Evolutionary conservation across 2,797 vertebrate species (phyloP).

Genomic region (Chiroxiphia lanceolata): DNA sequence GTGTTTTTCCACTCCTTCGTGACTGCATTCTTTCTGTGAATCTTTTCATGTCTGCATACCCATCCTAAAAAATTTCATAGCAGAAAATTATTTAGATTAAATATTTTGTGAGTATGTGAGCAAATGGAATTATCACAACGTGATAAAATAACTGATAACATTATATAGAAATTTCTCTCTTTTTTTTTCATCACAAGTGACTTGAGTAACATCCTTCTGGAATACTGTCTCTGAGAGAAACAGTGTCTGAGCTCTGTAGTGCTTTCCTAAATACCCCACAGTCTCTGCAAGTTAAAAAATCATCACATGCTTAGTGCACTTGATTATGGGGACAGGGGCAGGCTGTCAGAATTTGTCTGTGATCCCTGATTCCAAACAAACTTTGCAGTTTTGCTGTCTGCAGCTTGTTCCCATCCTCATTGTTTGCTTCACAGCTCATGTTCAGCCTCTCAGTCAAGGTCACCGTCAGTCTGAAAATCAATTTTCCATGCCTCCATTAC

Average conservation of each 20-base stretch:
- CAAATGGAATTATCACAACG: background rate
- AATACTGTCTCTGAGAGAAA: background rate
- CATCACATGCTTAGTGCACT: background rate
- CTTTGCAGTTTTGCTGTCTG: slow-evolving; percentile 4
- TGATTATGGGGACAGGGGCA: background rate
- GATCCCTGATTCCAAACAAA: background rate
- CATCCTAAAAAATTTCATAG: background rate
- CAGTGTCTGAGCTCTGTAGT: background rate
- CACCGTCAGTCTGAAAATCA: slow-evolving; percentile 40
- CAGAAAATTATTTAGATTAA: background rate
- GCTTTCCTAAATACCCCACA: background rate
- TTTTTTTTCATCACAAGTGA: background rate
- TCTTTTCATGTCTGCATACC: background rate
- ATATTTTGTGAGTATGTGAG: background rate
- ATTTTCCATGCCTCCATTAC: slow-evolving; percentile 2
- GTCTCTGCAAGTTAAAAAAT: background rate
- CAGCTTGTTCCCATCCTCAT: background rate
- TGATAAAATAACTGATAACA: background rate
- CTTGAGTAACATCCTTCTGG: background rate
- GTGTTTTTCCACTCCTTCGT: background rate
- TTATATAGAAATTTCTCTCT: background rate
- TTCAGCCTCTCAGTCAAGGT: slow-evolving; percentile 37
- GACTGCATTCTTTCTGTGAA: background rate
- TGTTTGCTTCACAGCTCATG: background rate
- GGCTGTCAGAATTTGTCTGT: background rate